Conservation (phyloP, 2,888 invertebrate species). For the Sussaba pulchella region DNA sequence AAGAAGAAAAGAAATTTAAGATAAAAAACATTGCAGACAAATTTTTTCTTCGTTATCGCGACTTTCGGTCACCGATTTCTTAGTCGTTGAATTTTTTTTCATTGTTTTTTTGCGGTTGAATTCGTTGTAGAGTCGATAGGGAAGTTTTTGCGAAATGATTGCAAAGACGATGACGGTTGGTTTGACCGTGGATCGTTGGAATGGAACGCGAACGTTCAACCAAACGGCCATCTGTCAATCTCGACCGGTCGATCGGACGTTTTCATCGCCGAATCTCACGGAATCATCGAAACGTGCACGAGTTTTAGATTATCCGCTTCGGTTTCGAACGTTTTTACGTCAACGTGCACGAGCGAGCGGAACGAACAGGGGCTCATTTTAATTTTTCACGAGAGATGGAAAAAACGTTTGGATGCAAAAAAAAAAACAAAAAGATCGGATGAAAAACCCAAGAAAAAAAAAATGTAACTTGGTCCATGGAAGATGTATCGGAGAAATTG, state of each 20-base stretch:
- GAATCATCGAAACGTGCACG: constrained; percentile 28
- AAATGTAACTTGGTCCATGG: too few relatives aligned
- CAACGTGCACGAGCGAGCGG: constrained; percentile 6
- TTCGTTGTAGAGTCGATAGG: constrained; percentile 5
- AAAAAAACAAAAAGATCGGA: too few relatives aligned
- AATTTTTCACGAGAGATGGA: too few relatives aligned
- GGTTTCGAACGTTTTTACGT: not conserved
- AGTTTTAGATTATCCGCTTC: constrained; percentile 32
- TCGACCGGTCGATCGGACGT: constrained; percentile 32
- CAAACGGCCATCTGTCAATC: constrained; percentile 65
- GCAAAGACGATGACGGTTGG: not conserved
- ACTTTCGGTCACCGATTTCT: constrained; percentile 23
- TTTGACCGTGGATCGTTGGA: not conserved
- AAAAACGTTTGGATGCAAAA: too few relatives aligned
- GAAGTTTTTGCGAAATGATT: not conserved
- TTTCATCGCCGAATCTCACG: not conserved
- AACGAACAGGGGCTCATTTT: constrained; percentile 46
- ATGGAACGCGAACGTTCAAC: constrained; percentile 51
- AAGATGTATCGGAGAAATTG: too few relatives aligned
- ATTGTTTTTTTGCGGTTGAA: constrained; percentile 29
- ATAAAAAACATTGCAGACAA: too few relatives aligned
- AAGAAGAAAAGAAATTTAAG: not conserved
- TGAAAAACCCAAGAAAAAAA: too few relatives aligned
- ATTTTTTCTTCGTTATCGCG: constrained; percentile 30
- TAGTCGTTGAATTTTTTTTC: constrained; percentile 3